Base-by-base conservation (phyloP, 2,888 invertebrate species). In the Metalampra italica region DNA sequence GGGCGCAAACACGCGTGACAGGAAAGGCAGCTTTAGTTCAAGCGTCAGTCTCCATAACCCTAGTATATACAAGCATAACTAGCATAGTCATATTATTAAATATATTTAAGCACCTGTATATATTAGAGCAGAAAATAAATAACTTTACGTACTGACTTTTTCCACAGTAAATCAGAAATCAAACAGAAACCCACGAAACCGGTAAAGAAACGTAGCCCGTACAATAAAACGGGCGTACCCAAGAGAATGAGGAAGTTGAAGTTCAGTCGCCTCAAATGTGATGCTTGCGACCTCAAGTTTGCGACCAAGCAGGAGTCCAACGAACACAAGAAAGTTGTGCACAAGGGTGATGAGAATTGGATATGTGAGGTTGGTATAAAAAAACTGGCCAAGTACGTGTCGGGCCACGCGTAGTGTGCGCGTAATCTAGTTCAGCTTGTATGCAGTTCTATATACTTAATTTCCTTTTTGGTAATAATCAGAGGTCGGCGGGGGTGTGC, bases 311-410 rank as follows among this genome's bases (percentile, higher is more conserved):
- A 58, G 14, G 59, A 68, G 30, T 64, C 61, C 0, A 62, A 66
- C 3, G 54, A 63, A 0, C 78, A 78, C 46, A 70, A 60, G 38
- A 57, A 58, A n/a, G 51, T 52, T 0, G 29, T 52, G 3, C 79
- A 78, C 32, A 64, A 62, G 8, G 62, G 68, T 0, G 54, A 47
- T 0, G 56, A 62, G 0, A 54, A 47, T 0, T 75, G 66, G 64
- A 58, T 75, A 1, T 77, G 78, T 53, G 78, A 78, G 71, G 78
- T 75, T 9, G n/a, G 55, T 49, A 22, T 11, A 14, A 32, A 11
- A 9, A 5, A 29, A 32, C 13, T 5, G 3, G 12, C 15, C 2
- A 8, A n/a, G n/a, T n/a, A 22, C 22, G 22, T 22, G 22, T 22
- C 22, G 3, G 2, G 14, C 36, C 15, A 34, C 36, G 11, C 11